These are phyloP conservation scores for Notodonta ziczac DNA, from an alignment of 2,888 invertebrate species.

Conservation along the genomic window DNA sequence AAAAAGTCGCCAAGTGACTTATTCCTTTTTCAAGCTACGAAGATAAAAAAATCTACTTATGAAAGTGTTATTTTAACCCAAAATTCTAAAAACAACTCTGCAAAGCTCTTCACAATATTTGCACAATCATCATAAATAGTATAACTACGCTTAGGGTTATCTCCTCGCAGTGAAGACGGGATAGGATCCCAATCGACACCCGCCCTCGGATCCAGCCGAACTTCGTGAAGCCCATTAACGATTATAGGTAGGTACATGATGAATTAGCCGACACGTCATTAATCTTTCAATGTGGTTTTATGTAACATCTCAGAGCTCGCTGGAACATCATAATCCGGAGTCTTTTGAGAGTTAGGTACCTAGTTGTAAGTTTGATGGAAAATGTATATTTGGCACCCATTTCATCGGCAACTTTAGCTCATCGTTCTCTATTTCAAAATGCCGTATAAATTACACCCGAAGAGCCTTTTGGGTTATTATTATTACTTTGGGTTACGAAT, in stretches of 20 bases:
- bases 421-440: not conserved
- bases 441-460: not conserved
- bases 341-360: not conserved
- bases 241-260: conserved; percentile 46
- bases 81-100: too few relatives aligned
- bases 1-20: too few relatives aligned
- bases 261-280: conserved; percentile 46
- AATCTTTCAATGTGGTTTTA: conserved; percentile 31
- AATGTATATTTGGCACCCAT: not conserved
- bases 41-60: too few relatives aligned
- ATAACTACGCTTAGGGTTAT: not conserved
- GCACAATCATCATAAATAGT: not conserved
- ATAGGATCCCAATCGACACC: conserved; percentile 16
- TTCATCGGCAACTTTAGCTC: too few relatives aligned
- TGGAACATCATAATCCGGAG: not conserved
- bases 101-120: not conserved
- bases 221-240: conserved; percentile 36
- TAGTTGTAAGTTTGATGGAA: not conserved
- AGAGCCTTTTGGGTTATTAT: not conserved
- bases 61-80: too few relatives aligned
- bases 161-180: conserved; percentile 9
- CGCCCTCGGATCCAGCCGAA: conserved; percentile 28
- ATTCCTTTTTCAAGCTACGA: too few relatives aligned
- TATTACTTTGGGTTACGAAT: not conserved
- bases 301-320: conserved; percentile 9